Base-by-base conservation (phyloP, 2,113 vertebrate genomes). In the Chaetodon trifascialis region DNA sequence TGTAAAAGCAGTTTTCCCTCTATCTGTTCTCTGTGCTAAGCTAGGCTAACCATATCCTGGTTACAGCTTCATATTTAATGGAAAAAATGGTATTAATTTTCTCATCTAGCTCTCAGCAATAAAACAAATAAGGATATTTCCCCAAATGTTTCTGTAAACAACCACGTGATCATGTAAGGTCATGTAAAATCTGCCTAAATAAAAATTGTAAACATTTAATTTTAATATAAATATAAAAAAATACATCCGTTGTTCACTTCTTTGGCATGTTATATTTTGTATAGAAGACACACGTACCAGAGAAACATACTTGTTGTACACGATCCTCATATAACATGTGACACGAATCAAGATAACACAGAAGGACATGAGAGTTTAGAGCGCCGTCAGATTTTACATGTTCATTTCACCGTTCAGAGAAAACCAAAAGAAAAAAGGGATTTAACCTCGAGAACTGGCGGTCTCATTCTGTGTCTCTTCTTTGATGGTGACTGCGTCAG, bases 401-500 rank as follows among this genome's bases (percentile, higher is more conserved):
- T 46, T 86, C 62, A 3, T 30, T 80, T 51, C 56, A 11, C 19
- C 5, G 16, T 81, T 77, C 72, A 67, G 71, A 49, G 42, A 52
- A 80, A 30, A 40, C 47, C 42, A 3, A 34, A 52, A 23, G 36
- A 36, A 70, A 40, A 30, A 46, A 44, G 19, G 68, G 64, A 46
- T 76, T 58, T 70, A 68, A 79, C 66, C 21, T 74, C 7, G 8
- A 71, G 59, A 46, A 72, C 2, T 17, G 3, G 25, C 21, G 64
- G 30, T 69, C 54, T 30, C 4, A 1, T 44, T 85, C 54, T 44
- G 38, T 30, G 21, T 52, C 65, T 63, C 40, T 23, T 73, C 60
- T 79, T 67, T 83, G 73, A 79, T 38, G 55, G 51, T 83, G 79
- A 74, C 84, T 66, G 25, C 8, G 30, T 85, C 55, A 52, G 68